phyloP scores from a whole-genome alignment of 2,797 vertebrate species.

The Petrocephalus sullivani region DNA sequence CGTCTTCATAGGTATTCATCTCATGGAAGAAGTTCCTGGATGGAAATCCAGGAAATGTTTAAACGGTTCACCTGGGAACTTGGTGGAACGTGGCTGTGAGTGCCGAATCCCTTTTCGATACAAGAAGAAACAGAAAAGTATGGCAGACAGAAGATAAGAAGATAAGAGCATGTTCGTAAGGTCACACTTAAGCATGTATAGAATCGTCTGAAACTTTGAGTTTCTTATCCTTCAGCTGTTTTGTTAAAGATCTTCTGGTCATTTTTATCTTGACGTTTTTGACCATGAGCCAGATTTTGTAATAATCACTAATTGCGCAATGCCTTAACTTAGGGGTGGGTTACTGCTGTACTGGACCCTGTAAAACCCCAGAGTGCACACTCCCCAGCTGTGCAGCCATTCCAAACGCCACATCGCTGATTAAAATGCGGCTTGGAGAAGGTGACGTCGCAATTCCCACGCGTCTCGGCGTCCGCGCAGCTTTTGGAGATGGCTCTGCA shows the following conservation, averaged over 20 bases:
- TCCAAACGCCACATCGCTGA: neutral
- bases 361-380: neutral
- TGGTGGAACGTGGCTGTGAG: neutral
- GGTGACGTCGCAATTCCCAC: neutral
- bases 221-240: neutral
- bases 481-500: neutral
- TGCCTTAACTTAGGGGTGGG: neutral
- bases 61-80: neutral
- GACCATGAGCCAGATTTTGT: neutral
- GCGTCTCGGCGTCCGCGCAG: neutral
- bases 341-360: neutral
- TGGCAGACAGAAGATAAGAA: too few relatives aligned
- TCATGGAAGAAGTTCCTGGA: neutral
- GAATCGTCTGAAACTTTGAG: neutral
- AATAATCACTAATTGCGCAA: neutral
- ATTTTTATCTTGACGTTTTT: neutral
- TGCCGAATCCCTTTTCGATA: neutral
- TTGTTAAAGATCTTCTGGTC: neutral
- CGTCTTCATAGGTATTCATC: neutral
- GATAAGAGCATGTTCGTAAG: neutral
- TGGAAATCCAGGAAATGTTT: neutral
- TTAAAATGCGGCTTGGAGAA: neutral
- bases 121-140: neutral
- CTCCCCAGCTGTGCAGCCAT: neutral
- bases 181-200: neutral